phyloP scores from a whole-genome alignment of 2,888 invertebrate genomes.

The Iphiclides podalirius region DNA sequence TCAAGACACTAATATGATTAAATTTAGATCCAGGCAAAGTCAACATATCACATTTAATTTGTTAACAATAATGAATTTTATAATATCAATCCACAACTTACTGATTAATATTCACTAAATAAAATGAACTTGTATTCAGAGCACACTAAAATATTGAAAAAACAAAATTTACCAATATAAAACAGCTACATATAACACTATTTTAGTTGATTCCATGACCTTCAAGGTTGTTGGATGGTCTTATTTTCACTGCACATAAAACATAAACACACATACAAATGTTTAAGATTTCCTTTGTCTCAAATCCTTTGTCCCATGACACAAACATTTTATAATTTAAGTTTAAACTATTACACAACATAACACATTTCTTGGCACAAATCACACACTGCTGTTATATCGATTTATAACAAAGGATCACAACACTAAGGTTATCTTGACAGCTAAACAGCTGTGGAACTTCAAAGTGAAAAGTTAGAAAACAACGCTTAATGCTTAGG shows the following conservation, averaged over 20 bases:
- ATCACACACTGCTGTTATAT: conserved; percentile 1
- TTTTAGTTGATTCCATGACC: background rate
- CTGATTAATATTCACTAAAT: background rate
- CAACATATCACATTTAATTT: too few species aligned
- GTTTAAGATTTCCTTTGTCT: conserved; percentile 20
- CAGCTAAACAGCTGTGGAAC: conserved; percentile 23
- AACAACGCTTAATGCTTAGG: background rate
- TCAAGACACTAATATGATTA: too few species aligned
- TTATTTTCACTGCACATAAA: background rate
- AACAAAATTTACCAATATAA: background rate
- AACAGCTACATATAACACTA: background rate
- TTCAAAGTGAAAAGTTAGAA: background rate
- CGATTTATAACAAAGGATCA: conserved; percentile 45
- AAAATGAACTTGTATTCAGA: background rate
- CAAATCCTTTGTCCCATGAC: conserved; percentile 39
- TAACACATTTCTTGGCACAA: conserved; percentile 23
- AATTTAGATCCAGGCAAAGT: too few species aligned
- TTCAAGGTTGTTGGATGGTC: background rate
- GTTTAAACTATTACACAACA: conserved; percentile 51
- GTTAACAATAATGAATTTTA: conserved; percentile 25
- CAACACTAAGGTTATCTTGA: conserved; percentile 26
- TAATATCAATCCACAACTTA: background rate
- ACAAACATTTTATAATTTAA: conserved; percentile 31
- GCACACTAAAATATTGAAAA: background rate
- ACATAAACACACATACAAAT: background rate